Conservation (phyloP, 37 sponge, comb jelly and placozoan genomes). For the Ianthella basta region DNA sequence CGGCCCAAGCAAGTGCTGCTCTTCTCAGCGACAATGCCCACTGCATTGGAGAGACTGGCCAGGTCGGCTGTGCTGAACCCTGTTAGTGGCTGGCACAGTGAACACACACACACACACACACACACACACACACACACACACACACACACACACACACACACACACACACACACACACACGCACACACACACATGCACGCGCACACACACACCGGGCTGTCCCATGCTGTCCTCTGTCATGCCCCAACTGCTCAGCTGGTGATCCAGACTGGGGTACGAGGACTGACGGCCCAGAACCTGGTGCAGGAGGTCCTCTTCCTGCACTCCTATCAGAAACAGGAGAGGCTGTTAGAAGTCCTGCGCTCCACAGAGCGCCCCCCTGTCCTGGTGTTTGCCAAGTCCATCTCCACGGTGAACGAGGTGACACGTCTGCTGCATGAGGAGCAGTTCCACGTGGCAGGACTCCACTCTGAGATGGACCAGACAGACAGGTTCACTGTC, state of each 20-base stretch:
- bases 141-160: too few species aligned
- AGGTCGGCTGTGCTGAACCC: constrained; percentile 57
- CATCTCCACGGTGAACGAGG: constrained; percentile 34
- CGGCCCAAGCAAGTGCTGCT: constrained; percentile 44
- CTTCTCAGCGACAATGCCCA: constrained; percentile 52
- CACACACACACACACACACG: too few species aligned
- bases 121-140: too few species aligned
- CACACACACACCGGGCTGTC: background rate
- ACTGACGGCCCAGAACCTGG: constrained; percentile 33
- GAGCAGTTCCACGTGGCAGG: constrained; percentile 64
- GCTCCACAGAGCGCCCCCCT: constrained; percentile 37
- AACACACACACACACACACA: too few species aligned
- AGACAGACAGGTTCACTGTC: constrained; percentile 22
- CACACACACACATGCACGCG: background rate
- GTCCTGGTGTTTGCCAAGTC: constrained; percentile 51
- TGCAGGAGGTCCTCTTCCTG: constrained; percentile 40
- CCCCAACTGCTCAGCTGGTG: constrained; percentile 24
- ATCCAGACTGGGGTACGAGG: constrained; percentile 40
- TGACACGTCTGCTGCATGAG: background rate
- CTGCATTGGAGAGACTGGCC: constrained; percentile 43
- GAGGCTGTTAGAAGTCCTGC: constrained; percentile 43
- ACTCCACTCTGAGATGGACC: constrained; percentile 48
- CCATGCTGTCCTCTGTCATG: background rate
- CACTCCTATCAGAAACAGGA: constrained; percentile 56
- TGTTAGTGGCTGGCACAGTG: constrained; percentile 3